phyloP scores from a whole-genome alignment of 2,888 invertebrate species.

The Clunio marinus region DNA sequence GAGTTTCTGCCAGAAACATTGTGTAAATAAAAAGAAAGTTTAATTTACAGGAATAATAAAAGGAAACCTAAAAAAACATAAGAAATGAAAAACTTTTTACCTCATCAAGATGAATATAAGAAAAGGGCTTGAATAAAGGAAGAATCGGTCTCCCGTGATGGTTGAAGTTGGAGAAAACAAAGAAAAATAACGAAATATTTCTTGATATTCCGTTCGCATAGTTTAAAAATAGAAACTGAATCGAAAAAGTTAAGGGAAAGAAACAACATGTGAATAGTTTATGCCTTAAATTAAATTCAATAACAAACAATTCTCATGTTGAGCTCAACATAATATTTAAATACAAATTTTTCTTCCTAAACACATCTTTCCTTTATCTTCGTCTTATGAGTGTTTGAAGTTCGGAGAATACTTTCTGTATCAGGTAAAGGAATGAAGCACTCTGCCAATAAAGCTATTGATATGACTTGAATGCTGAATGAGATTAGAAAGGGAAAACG shows the following conservation, averaged over 20 bases:
- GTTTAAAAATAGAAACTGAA: background rate
- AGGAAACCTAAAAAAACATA: background rate
- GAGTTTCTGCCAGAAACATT: background rate
- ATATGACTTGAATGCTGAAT: conserved; percentile 29
- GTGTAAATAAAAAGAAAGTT: background rate
- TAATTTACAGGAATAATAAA: conserved; percentile 16
- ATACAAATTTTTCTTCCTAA: conserved; percentile 8
- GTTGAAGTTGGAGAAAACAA: too few relatives aligned
- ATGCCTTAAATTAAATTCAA: conserved; percentile 32
- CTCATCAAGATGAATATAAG: background rate
- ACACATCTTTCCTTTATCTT: background rate
- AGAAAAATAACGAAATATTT: background rate
- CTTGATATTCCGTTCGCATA: conserved; percentile 32
- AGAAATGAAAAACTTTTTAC: background rate
- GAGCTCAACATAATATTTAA: conserved; percentile 35
- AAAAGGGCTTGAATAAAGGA: too few relatives aligned
- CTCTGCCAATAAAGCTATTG: conserved; percentile 37
- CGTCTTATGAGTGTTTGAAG: too few relatives aligned
- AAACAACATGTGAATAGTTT: conserved; percentile 9
- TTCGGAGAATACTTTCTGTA: background rate
- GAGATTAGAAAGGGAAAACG: conserved; percentile 13
- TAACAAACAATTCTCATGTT: conserved; percentile 31
- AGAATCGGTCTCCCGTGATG: too few relatives aligned
- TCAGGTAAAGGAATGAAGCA: conserved; percentile 5
- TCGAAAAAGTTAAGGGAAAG: too few relatives aligned